Evolutionary conservation across 2,113 vertebrate species (phyloP).

Genomic region (Telmatochromis sp.): DNA sequence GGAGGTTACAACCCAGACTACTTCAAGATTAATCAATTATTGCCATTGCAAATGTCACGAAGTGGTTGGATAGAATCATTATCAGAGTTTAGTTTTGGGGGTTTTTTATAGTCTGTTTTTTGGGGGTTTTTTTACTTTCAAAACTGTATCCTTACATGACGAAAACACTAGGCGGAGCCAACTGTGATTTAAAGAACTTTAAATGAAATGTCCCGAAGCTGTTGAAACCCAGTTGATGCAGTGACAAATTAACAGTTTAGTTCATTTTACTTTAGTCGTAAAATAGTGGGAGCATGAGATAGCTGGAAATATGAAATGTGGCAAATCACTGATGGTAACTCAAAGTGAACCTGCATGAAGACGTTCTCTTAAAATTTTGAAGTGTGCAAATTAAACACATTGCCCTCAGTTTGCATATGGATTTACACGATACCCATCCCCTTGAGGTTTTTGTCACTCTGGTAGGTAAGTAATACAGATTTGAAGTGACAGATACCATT

Average conservation of each 20-base stretch:
- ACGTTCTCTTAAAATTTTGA: neutral
- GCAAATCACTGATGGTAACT: slow-evolving; percentile 4
- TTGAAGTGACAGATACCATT: neutral
- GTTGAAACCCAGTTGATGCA: neutral
- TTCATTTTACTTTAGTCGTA: neutral
- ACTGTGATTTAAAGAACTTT: neutral
- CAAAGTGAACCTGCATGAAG: neutral
- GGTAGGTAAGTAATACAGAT: neutral
- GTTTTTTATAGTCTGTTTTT: accelerated
- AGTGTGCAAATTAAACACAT: neutral
- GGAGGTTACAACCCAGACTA: slow-evolving; percentile 37
- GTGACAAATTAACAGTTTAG: neutral
- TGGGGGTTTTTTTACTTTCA: accelerated
- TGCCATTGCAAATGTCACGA: slow-evolving; percentile 28
- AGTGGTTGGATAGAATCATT: neutral
- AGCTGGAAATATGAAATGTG: neutral
- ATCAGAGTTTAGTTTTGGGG: neutral
- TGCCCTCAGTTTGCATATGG: neutral
- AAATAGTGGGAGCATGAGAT: neutral
- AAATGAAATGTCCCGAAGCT: neutral
- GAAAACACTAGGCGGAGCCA: neutral
- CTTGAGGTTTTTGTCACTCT: neutral
- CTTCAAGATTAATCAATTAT: slow-evolving; percentile 48
- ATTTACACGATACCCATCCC: neutral
- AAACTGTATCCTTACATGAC: neutral